phyloP scores from a whole-genome alignment of 1,140 invertebrate genomes.

The Nautilus pompilius region DNA sequence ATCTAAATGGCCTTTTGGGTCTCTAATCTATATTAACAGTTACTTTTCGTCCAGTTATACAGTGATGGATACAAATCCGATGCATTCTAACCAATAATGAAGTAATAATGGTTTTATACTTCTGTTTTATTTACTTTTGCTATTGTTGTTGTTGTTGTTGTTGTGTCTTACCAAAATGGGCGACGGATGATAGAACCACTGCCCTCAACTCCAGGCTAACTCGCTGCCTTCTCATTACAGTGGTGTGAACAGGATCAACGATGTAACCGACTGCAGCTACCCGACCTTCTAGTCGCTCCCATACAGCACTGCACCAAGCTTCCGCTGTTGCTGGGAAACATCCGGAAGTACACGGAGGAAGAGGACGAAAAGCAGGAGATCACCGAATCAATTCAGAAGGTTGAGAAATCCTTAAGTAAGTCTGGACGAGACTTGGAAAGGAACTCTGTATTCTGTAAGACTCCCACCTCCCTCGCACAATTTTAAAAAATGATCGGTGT shows the following conservation, averaged over 20 bases:
- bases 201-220: no score
- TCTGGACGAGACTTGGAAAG: conserved; percentile 15
- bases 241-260: conserved; percentile 63
- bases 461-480: background rate
- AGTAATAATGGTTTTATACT: no score
- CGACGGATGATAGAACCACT: no score
- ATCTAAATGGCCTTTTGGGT: no score
- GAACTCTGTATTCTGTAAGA: background rate
- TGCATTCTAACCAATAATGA: no score
- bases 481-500: background rate
- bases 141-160: no score
- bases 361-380: conserved; percentile 60
- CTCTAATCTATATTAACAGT: no score
- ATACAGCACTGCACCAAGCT: conserved; percentile 72
- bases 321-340: conserved; percentile 66
- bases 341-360: conserved; percentile 62
- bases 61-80: no score
- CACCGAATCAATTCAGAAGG: conserved; percentile 62
- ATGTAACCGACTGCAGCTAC: conserved; percentile 67
- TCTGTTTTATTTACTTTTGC: no score
- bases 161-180: no score
- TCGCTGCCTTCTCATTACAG: conserved; percentile 41
- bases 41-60: no score
- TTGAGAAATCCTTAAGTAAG: conserved; percentile 66
- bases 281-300: conserved; percentile 67